Evolutionary conservation across 2,797 vertebrate species (phyloP), one percentile per base, ranked within the genome.

Genomic region (Sebastolobus altivelis): DNA sequence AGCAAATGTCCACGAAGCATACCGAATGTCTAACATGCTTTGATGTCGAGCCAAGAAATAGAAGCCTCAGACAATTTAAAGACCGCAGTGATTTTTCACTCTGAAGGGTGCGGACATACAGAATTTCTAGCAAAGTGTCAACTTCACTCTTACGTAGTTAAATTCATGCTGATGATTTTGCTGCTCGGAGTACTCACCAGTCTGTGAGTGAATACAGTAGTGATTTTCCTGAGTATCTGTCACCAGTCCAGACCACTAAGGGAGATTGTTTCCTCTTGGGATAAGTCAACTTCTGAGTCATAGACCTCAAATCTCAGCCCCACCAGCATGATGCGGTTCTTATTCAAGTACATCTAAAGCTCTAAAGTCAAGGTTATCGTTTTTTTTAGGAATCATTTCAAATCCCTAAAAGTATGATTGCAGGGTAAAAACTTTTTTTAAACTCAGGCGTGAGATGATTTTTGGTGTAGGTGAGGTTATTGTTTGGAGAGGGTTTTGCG

Each of bases 1-100:
- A 70, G 67, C 35, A 37, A 75, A 80, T 46, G 25, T 75, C 55
- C 65, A 71, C 6, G 1, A n/a, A 75, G 60, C 56, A 68, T 29
- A 35, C 63, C 4, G 18, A 63, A 35, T 40, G 63, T 77, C 74
- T 22, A 9, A 56, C 16, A 58, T 9, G 70, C 83, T 89, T 89
- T 91, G 77, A 92, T 62, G 84, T 55, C 35, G 71, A 83, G 87
- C 84, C 88, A 91, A 83, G 67, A 84, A 58, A 31, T 27, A 56
- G 46, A 68, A 84, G 73, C 72, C 60, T 59, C 60, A 75, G 77
- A 84, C 49, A 65, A 35, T 65, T 72, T 62, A 58, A 73, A 68
- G 68, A 49, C 77, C 60, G 78, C 38, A 68, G 71, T 55, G 33
- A 61, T 82, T 65, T 80, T 69, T 89, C 37, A 81, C 61, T 75